Conservation (phyloP, 2,113 vertebrate species). For the Hassar affinis region DNA sequence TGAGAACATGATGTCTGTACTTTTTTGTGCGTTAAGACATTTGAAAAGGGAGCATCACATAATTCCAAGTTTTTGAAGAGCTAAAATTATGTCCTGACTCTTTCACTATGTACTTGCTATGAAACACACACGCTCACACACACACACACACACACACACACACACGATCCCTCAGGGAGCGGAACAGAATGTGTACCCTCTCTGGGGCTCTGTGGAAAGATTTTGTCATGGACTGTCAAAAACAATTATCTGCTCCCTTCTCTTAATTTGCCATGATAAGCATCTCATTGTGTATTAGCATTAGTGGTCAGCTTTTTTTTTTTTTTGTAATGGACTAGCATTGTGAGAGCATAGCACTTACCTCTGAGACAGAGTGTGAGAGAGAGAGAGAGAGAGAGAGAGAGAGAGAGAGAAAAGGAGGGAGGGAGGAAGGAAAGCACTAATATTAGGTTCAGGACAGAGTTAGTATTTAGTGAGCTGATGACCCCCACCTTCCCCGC, state of each 20-base stretch:
- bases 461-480: slow-evolving; percentile 69
- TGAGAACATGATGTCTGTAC: background rate
- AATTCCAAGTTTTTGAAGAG: background rate
- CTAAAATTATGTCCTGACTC: background rate
- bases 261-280: slow-evolving; percentile 80
- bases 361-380: slow-evolving; percentile 57
- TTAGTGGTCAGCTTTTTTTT: slow-evolving; percentile 64
- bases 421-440: slow-evolving; percentile 47
- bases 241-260: slow-evolving; percentile 73
- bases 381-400: background rate
- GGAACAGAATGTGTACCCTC: slow-evolving; percentile 56
- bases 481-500: slow-evolving; percentile 52
- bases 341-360: slow-evolving; percentile 71
- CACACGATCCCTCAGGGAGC: slow-evolving; percentile 12
- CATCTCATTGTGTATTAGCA: slow-evolving; percentile 76
- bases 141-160: background rate
- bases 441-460: slow-evolving; percentile 74
- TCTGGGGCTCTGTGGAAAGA: slow-evolving; percentile 51
- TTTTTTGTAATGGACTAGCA: slow-evolving; percentile 62
- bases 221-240: slow-evolving; percentile 69
- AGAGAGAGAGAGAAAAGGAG: slow-evolving; percentile 9
- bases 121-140: too few species aligned
- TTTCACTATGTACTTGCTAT: too few species aligned
- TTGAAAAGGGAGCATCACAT: background rate
- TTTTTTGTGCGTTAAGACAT: background rate